Conservation (phyloP, 2,888 invertebrate species). For the Strigamia crassipes region DNA sequence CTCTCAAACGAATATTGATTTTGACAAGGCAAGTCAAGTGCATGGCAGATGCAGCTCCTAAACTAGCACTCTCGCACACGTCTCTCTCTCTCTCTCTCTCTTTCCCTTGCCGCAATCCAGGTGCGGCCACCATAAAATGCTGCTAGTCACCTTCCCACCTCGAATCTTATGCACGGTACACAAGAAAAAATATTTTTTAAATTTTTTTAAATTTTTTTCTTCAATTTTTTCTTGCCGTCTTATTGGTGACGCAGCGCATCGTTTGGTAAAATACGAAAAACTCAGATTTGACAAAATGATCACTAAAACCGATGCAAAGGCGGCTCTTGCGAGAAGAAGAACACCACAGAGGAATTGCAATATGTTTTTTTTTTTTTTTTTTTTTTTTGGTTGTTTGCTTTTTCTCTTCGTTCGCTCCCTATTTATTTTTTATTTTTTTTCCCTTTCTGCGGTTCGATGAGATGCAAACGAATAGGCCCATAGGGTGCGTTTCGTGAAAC, state of each 20-base stretch:
- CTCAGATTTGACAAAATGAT: background rate
- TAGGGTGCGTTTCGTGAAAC: background rate
- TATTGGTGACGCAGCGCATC: constrained; percentile 29
- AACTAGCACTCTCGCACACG: constrained; percentile 10
- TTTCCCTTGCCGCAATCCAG: background rate
- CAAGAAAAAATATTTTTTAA: background rate
- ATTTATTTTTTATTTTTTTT: background rate
- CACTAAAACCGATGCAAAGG: constrained; percentile 7
- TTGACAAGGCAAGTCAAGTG: constrained; percentile 43
- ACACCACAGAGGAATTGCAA: background rate
- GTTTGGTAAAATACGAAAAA: constrained; percentile 15
- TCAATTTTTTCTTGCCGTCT: background rate
- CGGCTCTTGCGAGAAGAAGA: background rate
- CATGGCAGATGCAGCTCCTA: constrained; percentile 36
- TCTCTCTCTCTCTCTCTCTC: too few species aligned
- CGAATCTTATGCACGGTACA: background rate
- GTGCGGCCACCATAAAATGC: constrained; percentile 32
- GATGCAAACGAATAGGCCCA: constrained; percentile 26
- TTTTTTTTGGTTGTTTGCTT: too few species aligned
- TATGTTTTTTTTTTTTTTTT: background rate
- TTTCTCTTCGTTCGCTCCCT: background rate
- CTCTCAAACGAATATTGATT: constrained; percentile 34
- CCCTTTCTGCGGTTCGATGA: background rate
- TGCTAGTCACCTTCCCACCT: constrained; percentile 39
- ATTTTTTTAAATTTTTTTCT: background rate